Conservation (phyloP, 2,888 invertebrate genomes). For the Ectobius pallidus region DNA sequence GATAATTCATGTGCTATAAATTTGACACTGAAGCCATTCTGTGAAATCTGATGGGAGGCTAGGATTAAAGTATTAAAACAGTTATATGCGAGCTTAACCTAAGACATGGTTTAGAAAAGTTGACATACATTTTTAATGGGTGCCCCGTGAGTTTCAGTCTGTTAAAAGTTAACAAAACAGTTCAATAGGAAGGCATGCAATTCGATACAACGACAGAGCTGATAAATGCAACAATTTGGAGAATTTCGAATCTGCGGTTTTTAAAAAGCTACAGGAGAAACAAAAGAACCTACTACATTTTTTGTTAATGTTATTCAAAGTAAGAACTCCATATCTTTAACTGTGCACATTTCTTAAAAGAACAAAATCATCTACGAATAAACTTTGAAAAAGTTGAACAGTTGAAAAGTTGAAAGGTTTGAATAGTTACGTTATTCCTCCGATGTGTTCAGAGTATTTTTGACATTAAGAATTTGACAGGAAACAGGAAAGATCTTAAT, state of each 20-base stretch:
- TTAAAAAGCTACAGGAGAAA: background rate
- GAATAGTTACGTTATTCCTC: too few relatives aligned
- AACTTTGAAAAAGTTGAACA: too few relatives aligned
- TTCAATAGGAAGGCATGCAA: background rate
- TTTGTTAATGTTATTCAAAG: background rate
- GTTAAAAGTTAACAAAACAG: background rate
- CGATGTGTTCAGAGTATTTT: too few relatives aligned
- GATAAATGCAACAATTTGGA: background rate
- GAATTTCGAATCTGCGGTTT: background rate
- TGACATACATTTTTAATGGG: background rate
- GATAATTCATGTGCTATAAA: background rate
- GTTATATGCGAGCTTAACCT: background rate
- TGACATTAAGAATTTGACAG: too few relatives aligned
- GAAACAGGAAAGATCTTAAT: too few relatives aligned
- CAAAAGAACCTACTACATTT: background rate
- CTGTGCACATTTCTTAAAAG: background rate
- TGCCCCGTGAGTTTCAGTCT: background rate
- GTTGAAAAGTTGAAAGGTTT: too few relatives aligned
- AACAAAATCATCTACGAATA: background rate
- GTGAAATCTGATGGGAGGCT: background rate
- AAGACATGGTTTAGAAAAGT: constrained; percentile 1
- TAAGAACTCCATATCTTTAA: background rate
- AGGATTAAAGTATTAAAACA: background rate
- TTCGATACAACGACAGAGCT: background rate
- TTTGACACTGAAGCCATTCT: background rate